phyloP scores from a whole-genome alignment of 2,888 invertebrate genomes.

The Nematopogon swammerdamellus region DNA sequence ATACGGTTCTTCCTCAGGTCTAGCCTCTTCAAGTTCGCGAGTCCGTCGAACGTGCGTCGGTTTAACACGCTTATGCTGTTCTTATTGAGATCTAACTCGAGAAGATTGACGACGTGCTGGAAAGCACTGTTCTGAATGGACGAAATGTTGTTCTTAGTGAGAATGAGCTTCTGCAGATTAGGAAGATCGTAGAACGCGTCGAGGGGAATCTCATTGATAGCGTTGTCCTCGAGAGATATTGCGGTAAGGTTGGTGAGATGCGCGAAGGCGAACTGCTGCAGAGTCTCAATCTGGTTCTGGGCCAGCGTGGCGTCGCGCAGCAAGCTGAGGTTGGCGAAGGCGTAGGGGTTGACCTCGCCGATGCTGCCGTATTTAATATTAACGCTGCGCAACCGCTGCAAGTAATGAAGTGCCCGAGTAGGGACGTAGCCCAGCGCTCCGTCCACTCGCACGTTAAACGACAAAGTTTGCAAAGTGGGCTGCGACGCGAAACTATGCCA shows the following conservation, averaged over 20 bases:
- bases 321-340: constrained; percentile 71
- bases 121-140: constrained; percentile 83
- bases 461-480: constrained; percentile 65
- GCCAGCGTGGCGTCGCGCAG: constrained; percentile 65
- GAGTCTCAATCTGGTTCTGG: constrained; percentile 65
- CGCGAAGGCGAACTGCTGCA: constrained; percentile 69
- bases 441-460: constrained; percentile 67
- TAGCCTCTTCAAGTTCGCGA: constrained; percentile 69
- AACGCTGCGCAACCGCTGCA: constrained; percentile 64
- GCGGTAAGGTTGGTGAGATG: constrained; percentile 66
- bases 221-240: constrained; percentile 73
- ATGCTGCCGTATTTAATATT: constrained; percentile 72
- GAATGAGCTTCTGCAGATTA: constrained; percentile 66
- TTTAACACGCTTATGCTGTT: constrained; percentile 74
- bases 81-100: constrained; percentile 76
- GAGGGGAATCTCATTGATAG: constrained; percentile 68
- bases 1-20: constrained; percentile 73
- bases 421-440: constrained; percentile 70
- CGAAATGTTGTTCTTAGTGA: constrained; percentile 85
- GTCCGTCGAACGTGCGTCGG: constrained; percentile 72
- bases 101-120: constrained; percentile 66
- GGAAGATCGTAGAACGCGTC: constrained; percentile 74
- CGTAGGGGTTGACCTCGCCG: constrained; percentile 63
- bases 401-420: constrained; percentile 62
- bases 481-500: constrained; percentile 76